Percentiles rank a stretch among this genome's conserved stretches.
Evolutionary conservation across 92 coral and sea anemone species (phyloP).

Genomic region (Phenganax marumi): DNA sequence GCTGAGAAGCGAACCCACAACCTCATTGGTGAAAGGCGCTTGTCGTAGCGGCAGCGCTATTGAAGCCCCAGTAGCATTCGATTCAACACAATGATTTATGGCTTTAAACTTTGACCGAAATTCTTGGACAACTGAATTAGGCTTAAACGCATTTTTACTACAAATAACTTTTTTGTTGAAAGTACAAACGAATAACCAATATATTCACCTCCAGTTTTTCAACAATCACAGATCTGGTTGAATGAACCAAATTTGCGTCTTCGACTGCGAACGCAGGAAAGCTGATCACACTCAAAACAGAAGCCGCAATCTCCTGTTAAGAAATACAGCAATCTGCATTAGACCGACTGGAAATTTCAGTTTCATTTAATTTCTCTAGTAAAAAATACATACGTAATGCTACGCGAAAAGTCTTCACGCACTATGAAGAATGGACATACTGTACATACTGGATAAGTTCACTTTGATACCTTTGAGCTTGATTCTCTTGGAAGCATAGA

Average conservation of each 20-base stretch:
- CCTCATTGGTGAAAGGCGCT: too few species aligned
- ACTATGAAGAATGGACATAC: not conserved
- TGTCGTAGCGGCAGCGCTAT: too few species aligned
- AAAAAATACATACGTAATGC: not conserved
- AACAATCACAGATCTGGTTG: constrained; percentile 76
- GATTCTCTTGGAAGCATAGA: constrained; percentile 99
- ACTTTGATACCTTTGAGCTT: constrained; percentile 73
- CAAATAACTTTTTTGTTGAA: too few species aligned
- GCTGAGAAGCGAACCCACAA: too few species aligned
- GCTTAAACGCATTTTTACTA: too few species aligned
- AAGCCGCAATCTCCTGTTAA: constrained; percentile 88
- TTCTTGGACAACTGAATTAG: too few species aligned
- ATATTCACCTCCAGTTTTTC: constrained; percentile 75
- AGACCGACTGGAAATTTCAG: too few species aligned
- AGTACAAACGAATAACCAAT: not conserved
- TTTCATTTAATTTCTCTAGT: too few species aligned
- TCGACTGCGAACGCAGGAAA: constrained; percentile 99
- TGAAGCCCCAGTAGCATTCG: too few species aligned
- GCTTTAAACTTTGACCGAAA: too few species aligned
- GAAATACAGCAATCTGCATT: not conserved
- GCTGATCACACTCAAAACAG: constrained; percentile 89
- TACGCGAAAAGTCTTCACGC: not conserved
- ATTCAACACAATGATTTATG: too few species aligned
- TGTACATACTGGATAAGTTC: not conserved
- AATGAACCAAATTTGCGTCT: constrained; percentile 79